These are phyloP conservation scores for Myrmecobius fasciatus DNA, from an alignment of 2,113 vertebrate genomes.

Conservation along the genomic window DNA sequence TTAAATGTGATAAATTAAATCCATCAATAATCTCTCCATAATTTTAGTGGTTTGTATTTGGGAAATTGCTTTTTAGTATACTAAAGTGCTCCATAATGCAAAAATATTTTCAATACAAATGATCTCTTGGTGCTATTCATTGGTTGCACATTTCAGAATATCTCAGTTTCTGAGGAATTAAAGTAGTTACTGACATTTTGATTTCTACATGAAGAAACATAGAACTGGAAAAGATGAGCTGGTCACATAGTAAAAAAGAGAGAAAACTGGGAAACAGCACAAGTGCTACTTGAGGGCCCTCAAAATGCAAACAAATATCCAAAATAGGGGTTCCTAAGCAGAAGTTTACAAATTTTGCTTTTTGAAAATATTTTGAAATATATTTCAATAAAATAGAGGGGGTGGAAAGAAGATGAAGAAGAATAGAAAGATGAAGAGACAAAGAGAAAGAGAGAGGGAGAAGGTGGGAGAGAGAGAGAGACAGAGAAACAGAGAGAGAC, in stretches of 20 bases:
- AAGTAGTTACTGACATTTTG: background rate
- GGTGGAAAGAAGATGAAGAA: no score
- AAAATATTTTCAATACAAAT: background rate
- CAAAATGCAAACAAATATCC: background rate
- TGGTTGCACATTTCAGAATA: background rate
- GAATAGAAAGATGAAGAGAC: no score
- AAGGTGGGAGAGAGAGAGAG: no score
- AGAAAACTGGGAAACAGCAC: background rate
- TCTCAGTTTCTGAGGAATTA: background rate
- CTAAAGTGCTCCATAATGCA: background rate
- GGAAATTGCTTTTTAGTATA: background rate
- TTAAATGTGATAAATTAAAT: conserved; percentile 35
- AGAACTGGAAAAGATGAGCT: background rate
- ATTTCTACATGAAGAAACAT: background rate
- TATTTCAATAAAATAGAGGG: background rate
- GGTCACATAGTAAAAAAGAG: background rate
- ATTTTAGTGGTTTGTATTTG: background rate
- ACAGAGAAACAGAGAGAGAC: no score
- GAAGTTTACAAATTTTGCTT: background rate
- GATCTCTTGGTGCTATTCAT: background rate
- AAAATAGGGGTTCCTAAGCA: background rate
- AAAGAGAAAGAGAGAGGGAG: no score
- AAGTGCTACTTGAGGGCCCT: background rate
- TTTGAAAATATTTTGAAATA: background rate
- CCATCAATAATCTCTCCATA: background rate